Evolutionary conservation across 2,888 invertebrate genomes (phyloP).

Genomic region (Cephus runcator): DNA sequence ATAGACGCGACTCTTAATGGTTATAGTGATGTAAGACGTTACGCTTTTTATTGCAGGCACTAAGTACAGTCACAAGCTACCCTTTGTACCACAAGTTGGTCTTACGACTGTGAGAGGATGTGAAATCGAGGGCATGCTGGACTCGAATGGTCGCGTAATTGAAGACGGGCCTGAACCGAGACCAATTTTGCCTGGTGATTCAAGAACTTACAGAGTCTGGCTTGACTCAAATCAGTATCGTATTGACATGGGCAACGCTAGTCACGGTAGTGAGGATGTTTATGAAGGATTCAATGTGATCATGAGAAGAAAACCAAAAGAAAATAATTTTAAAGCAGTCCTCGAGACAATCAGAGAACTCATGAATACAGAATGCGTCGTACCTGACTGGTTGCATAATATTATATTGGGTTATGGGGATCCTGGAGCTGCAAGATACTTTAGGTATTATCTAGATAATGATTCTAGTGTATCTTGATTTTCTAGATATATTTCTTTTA

Average conservation of each 20-base stretch:
- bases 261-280: constrained; percentile 85
- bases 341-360: constrained; percentile 97
- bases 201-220: constrained; percentile 92
- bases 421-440: constrained; percentile 96
- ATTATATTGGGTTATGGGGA: constrained; percentile 98
- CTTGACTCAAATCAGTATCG: constrained; percentile 98
- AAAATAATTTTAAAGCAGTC: constrained; percentile 99
- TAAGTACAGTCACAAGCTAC: constrained; percentile 82
- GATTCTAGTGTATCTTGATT: not conserved
- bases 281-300: constrained; percentile 96
- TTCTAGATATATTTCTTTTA: not conserved
- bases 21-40: not conserved
- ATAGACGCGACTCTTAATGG: not conserved
- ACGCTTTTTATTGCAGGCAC: constrained; percentile 69
- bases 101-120: constrained; percentile 94
- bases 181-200: constrained; percentile 87
- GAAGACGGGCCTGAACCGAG: constrained; percentile 95
- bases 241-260: constrained; percentile 86
- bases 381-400: constrained; percentile 96
- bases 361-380: constrained; percentile 99
- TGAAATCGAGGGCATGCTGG: constrained; percentile 98
- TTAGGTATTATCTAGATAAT: constrained; percentile 68
- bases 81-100: constrained; percentile 93
- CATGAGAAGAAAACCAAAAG: constrained; percentile 98
- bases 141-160: constrained; percentile 93